Evolutionary conservation across 2,888 invertebrate species (phyloP), one percentile per base, ranked within the genome.

Genomic region (Ectemnius cavifrons): DNA sequence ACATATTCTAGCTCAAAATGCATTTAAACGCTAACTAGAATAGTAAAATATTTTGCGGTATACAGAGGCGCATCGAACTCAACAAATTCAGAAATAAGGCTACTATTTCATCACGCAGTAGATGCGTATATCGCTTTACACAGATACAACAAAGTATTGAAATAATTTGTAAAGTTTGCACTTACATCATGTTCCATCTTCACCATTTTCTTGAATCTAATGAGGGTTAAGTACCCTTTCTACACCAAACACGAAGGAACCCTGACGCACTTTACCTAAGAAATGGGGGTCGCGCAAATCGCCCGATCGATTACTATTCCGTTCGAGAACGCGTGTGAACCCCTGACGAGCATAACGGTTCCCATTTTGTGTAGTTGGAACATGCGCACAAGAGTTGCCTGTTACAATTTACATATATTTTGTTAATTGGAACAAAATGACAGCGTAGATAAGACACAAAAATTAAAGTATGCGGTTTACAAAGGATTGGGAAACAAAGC

Each of bases 151-250:
- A 6, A 37, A 11, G 11, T n/a, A 18, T 47, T 4, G 46, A 20
- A 16, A 52, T 20, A 14, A 52, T 27, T 20, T n/a, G 16, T n/a
- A 4, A 1, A 28, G 8, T 14, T 6, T 70, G n/a, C 77, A 86
- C 87, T 86, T 68, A 88, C 89, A 73, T 90, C 90, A 68, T 90
- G 90, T 18, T 90, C 90, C 90, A 90, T 89, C 73, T 90, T 90
- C 70, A 90, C 90, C 90, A 90, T 90, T 82, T 85, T 89, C 52
- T 65, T 78, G 64, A 58, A 66, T 70, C 61, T 72, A 27, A 59
- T 57, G 67, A 75, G 75, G 64, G 63, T 71, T 58, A 64, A 66
- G 59, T 64, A 58, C 59, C 70, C 68, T 70, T 61, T 23, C 5
- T 61, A 67, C 68, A 66, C 45, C 60, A 72, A 75, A 66, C 56